Evolutionary conservation across 2,797 vertebrate species (phyloP), one percentile per base, ranked within the genome.

Genomic region (Anguilla megastoma): DNA sequence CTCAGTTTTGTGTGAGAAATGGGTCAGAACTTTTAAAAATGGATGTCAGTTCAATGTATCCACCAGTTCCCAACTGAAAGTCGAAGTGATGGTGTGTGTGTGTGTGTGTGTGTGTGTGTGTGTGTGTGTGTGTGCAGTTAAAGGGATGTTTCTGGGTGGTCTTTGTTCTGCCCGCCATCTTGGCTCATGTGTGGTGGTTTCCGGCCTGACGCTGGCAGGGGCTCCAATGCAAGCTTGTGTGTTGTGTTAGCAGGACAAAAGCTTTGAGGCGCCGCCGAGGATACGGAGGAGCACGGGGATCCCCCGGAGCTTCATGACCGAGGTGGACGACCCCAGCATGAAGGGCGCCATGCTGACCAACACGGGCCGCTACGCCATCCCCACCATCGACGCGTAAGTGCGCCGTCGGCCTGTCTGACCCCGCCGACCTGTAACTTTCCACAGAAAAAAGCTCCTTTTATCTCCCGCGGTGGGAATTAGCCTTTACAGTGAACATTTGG

Each of bases 211-310:
- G 54, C 54, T 2, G 54, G 10, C 54, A 56, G 54, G 12, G n/a
- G 60, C n/a, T 12, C 36, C 18, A 80, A 80, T 24, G 45, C 21
- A 80, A 50, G 16, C 1, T 24, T 87, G 71, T 80, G 56, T 83
- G 63, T 88, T 88, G 89, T 89, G 76, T 88, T 89, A 89, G 91
- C 94, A 98, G 97, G 98, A 99, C 93, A 99, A 99, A 95, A 97
- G 95, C 89, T 96, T 96, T 21, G 98, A 99, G 92, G 95, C 97
- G 66, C 95, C 96, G 87, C 95, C 96, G 89, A 97, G 96, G 92
- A 98, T 99, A 88, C 99, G 98, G 94, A 99, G 98, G 92, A 99
- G 98, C 93, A 98, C 98, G 1, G 99, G 99, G 48, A 99, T 99
- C 92, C 99, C 99, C 63, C 97, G 97, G 3, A 99, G 98, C 93